Percentiles rank a stretch among this genome's conserved stretches.
Conservation (phyloP, 2,888 invertebrate species). For the Exephanes ischioxanthus region DNA sequence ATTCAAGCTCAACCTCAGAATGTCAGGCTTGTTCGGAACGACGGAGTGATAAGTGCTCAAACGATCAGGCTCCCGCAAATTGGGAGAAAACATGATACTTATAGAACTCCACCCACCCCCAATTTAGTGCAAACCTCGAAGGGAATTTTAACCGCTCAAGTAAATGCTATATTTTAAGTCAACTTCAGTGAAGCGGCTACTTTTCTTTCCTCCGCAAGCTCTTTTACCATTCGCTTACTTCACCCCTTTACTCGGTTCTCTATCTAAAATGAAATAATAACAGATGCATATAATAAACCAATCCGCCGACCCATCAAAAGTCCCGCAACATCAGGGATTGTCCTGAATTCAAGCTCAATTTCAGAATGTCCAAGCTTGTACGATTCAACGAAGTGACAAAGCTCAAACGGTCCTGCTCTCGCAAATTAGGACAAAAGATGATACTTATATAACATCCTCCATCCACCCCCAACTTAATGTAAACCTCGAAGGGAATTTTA, state of each 20-base stretch:
- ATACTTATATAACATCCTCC: slow-evolving; percentile 59
- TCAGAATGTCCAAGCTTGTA: slow-evolving; percentile 1
- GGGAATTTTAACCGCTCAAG: slow-evolving; percentile 81
- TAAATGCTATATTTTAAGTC: slow-evolving; percentile 82
- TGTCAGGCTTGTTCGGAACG: not conserved
- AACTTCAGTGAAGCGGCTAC: slow-evolving; percentile 77
- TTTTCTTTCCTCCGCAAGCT: slow-evolving; percentile 26
- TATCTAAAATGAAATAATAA: not conserved
- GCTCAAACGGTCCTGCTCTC: slow-evolving; percentile 72
- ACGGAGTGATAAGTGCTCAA: slow-evolving; percentile 71
- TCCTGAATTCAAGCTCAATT: not conserved
- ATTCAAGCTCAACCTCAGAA: not conserved
- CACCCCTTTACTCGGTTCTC: not conserved
- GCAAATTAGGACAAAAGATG: slow-evolving; percentile 75
- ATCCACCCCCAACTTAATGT: slow-evolving; percentile 75
- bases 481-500: slow-evolving; percentile 82
- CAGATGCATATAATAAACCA: not conserved
- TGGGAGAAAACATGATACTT: slow-evolving; percentile 73
- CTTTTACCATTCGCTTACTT: slow-evolving; percentile 6
- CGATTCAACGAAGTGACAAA: slow-evolving; percentile 69
- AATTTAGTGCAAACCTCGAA: slow-evolving; percentile 80
- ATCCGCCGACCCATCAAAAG: not conserved
- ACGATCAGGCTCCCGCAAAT: slow-evolving; percentile 72
- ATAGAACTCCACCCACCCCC: slow-evolving; percentile 66
- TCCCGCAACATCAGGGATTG: not conserved